These are phyloP conservation scores for Alviniconcha marisindica DNA, from an alignment of 1,140 invertebrate genomes.

Conservation along the genomic window DNA sequence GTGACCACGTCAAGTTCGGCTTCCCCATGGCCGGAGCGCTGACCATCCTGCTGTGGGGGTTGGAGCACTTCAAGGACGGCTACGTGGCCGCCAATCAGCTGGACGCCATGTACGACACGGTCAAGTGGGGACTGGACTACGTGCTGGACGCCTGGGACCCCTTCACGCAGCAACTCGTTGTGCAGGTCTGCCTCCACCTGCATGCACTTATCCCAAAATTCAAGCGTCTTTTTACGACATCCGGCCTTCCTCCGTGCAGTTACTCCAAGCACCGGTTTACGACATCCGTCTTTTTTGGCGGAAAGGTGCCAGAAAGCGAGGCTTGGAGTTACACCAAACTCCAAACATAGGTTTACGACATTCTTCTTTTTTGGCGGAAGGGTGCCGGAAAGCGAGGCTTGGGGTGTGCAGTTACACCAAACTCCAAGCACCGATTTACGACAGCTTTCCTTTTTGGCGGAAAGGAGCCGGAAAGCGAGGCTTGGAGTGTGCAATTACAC, in stretches of 20 bases:
- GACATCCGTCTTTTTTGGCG: too few relatives aligned
- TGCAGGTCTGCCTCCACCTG: slow-evolving; percentile 48
- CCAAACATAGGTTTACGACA: too few relatives aligned
- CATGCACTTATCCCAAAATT: slow-evolving; percentile 3
- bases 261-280: too few relatives aligned
- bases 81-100: slow-evolving; percentile 76
- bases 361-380: too few relatives aligned
- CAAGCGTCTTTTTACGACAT: neutral
- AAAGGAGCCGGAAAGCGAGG: too few relatives aligned
- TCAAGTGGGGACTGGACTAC: slow-evolving; percentile 81
- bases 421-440: too few relatives aligned
- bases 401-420: too few relatives aligned
- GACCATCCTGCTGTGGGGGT: slow-evolving; percentile 80
- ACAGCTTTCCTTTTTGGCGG: too few relatives aligned
- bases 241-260: neutral
- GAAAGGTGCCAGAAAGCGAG: too few relatives aligned
- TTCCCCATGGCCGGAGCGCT: slow-evolving; percentile 81
- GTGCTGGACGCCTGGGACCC: slow-evolving; percentile 78
- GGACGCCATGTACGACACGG: slow-evolving; percentile 74
- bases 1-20: slow-evolving; percentile 83
- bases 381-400: too few relatives aligned
- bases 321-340: too few relatives aligned
- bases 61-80: slow-evolving; percentile 76
- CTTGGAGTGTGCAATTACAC: too few relatives aligned
- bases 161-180: slow-evolving; percentile 43